phyloP scores from a whole-genome alignment of 2,113 vertebrate genomes.

The Cisticola juncidis region DNA sequence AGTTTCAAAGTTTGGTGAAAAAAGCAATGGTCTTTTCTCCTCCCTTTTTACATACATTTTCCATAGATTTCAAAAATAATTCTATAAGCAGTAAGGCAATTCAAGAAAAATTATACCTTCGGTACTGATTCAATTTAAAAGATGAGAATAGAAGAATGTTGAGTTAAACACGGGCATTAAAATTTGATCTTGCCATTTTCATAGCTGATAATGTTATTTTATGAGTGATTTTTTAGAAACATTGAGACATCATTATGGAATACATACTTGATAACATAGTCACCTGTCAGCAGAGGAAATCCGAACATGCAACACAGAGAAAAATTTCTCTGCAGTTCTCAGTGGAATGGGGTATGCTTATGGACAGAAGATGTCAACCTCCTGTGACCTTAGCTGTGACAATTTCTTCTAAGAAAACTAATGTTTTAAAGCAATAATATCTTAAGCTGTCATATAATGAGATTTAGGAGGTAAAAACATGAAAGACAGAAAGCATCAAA shows the following conservation, averaged over 20 bases:
- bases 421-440: not conserved
- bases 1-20: not conserved
- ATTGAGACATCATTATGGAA: constrained; percentile 76
- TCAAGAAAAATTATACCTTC: not conserved
- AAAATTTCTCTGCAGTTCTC: constrained; percentile 71
- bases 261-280: constrained; percentile 75
- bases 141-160: not conserved
- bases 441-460: not conserved
- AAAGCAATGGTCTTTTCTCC: not conserved
- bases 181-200: not conserved
- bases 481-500: not conserved
- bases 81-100: not conserved
- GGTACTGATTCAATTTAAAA: not conserved
- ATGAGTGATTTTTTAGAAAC: constrained; percentile 68
- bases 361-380: constrained; percentile 41
- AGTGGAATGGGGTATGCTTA: constrained; percentile 74
- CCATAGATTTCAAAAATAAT: not conserved
- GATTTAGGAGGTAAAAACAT: not conserved
- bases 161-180: not conserved
- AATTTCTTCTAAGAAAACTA: not conserved
- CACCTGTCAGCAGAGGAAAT: constrained; percentile 76
- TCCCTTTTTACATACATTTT: not conserved
- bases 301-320: constrained; percentile 72
- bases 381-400: not conserved
- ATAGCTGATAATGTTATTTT: not conserved